Base-by-base conservation (phyloP, 2,888 invertebrate species). In the Apodemia hepburni region DNA sequence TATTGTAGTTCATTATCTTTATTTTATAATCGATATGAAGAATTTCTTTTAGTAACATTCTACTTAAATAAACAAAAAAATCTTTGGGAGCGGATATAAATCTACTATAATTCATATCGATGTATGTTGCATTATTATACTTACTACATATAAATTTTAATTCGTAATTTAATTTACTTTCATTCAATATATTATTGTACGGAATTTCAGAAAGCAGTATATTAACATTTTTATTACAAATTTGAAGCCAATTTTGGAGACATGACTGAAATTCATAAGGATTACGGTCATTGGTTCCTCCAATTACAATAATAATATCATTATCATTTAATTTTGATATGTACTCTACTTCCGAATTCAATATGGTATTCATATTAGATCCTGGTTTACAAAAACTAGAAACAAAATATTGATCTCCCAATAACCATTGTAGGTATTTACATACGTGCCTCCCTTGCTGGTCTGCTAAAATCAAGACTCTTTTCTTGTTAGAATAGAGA, bases 311-410 rank as follows among this genome's bases (percentile, higher is more conserved):
- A 18, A 49, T n/a, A 18, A 49, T 49, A 4, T 49, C 49, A 18
- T 18, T 49, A 18, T 17, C 5, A 49, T 49, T 49, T 18, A 49
- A 49, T 11, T 18, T 49, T 18, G 49, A 18, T 49, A 49, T 49
- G 18, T 49, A 18, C 3, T 18, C 18, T 18, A 11, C 9, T 49
- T 49, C 18, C 18, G 49, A 49, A 18, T 18, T 49, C 11, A 49
- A 49, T 9, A 49, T 49, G 0, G 17, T 49, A 49, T 8, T 9
- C 49, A 49, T 49, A 17, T 49, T 49, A 2, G 18, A 17, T 9
- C 49, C 49, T 18, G 49, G 49, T 18, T 49, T 49, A 18, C 49
- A 18, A 18, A 49, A 49, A 49, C 49, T 49, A 49, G 18, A 49
- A 49, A 49, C 49, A 49, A 49, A 49, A 9, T 49, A 49, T 2